Base-by-base conservation (phyloP, 2,888 invertebrate species). In the Tipula vernalis region DNA sequence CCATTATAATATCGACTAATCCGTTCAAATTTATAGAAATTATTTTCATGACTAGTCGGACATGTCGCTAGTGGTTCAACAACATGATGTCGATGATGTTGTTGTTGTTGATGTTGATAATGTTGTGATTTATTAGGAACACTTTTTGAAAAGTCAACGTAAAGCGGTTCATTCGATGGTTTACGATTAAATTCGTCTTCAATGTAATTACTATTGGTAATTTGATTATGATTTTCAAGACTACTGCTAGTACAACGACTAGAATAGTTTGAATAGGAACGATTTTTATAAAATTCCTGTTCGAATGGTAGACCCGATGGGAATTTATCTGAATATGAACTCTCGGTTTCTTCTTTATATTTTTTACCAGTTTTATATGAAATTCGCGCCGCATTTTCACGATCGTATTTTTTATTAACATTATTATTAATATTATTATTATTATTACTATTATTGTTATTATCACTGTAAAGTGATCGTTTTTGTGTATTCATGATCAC, bases 301-400 rank as follows among this genome's bases (percentile, higher is more conserved):
- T 91, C 91, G 87, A 91, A 91, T 83, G 91, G 91, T 87, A 91
- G 87, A 36, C 92, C 91, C 86, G 91, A 90, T 2, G 91, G 91
- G 87, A 90, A 92, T 88, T 92, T 91, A 10, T 90, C 91, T 0
- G 92, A 92, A 88, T 89, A 91, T 44, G 91, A 89, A 87, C 90
- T 90, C 85, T 86, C 4, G n/a, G 47, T 39, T 41, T 41, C 39
- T 85, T 87, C 71, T 15, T 28, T 71, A 39, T 36, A 36, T 47
- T 83, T 47, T 44, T 39, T 84, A 1, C 36, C 39, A n/a, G 18
- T 28, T 18, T 28, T 71, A 28, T 71, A 71, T 2, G 71, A 71
- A 28, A 71, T 71, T 71, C 71, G 71, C 28, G 28, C 71, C 6
- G 10, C 71, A 71, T 71, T 71, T 71, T 71, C 71, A 71, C 71